These are phyloP conservation scores for Protodeltote pygarga DNA, from an alignment of 2,888 invertebrate species.

Conservation along the genomic window DNA sequence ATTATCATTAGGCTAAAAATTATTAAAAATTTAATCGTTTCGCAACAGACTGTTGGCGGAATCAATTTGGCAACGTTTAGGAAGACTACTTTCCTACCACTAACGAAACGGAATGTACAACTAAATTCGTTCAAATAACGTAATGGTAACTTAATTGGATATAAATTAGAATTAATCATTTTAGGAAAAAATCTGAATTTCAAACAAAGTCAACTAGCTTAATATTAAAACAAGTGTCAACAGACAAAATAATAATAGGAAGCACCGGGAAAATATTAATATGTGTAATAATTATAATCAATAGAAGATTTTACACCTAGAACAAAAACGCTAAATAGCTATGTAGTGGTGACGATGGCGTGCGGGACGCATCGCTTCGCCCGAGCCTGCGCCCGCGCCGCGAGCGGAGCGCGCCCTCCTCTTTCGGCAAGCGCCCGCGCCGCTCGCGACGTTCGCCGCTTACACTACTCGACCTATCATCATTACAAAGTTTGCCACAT, in stretches of 20 bases:
- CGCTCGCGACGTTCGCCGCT: constrained; percentile 6
- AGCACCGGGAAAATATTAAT: constrained; percentile 80
- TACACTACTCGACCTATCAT: constrained; percentile 37
- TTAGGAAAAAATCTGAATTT: constrained; percentile 66
- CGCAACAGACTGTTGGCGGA: constrained; percentile 84
- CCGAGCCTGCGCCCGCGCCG: constrained; percentile 1
- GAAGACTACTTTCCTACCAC: constrained; percentile 86
- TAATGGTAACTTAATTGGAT: constrained; percentile 82
- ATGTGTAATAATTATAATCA: constrained; percentile 62
- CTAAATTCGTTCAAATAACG: constrained; percentile 85
- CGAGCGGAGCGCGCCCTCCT: not conserved
- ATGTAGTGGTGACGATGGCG: constrained; percentile 15
- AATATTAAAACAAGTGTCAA: constrained; percentile 79
- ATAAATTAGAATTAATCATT: constrained; percentile 64
- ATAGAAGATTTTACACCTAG: constrained; percentile 67
- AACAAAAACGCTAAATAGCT: constrained; percentile 60
- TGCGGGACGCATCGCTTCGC: constrained; percentile 3
- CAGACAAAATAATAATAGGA: constrained; percentile 84
- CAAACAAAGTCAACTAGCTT: constrained; percentile 76
- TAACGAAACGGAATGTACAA: constrained; percentile 85
- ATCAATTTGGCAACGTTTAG: constrained; percentile 86
- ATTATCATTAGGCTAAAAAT: constrained; percentile 80
- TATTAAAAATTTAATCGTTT: constrained; percentile 78
- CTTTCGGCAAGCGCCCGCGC: constrained; percentile 11
- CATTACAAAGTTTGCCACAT: constrained; percentile 46